Evolutionary conservation across 2,797 vertebrate species (phyloP).

Genomic region (Telmatherina bonti): DNA sequence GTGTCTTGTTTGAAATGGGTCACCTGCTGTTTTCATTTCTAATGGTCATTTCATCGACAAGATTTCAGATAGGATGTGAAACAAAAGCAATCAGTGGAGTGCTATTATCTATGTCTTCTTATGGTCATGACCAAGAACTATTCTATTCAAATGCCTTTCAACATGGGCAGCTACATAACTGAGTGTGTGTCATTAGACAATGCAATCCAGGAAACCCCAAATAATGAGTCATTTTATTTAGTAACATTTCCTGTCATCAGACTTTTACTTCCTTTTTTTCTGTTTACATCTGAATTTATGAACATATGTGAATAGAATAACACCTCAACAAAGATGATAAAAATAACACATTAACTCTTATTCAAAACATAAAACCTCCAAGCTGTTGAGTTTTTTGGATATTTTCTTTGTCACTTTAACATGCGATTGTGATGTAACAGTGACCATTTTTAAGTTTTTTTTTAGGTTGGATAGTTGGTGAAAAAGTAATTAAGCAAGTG

Average conservation of each 20-base stretch:
- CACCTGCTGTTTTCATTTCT: conserved; percentile 47
- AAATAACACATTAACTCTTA: background rate
- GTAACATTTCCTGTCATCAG: background rate
- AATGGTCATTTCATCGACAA: background rate
- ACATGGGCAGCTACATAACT: background rate
- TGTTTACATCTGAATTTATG: background rate
- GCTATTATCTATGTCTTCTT: background rate
- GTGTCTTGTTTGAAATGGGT: conserved; percentile 39
- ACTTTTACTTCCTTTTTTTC: background rate
- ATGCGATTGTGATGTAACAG: background rate
- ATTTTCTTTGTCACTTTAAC: background rate
- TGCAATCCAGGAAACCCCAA: background rate
- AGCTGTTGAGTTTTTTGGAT: background rate
- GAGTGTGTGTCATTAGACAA: background rate
- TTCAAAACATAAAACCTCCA: background rate
- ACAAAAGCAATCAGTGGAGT: conserved; percentile 20
- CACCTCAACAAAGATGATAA: background rate
- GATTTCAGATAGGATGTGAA: conserved; percentile 8
- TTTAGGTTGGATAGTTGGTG: background rate
- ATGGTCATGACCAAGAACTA: background rate
- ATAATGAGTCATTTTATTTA: background rate
- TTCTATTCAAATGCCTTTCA: conserved; percentile 10
- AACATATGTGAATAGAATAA: background rate
- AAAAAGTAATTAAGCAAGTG: no score
- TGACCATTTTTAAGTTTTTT: background rate